Base-by-base conservation (phyloP, 2,888 invertebrate species). In the Agrotis segetum region DNA sequence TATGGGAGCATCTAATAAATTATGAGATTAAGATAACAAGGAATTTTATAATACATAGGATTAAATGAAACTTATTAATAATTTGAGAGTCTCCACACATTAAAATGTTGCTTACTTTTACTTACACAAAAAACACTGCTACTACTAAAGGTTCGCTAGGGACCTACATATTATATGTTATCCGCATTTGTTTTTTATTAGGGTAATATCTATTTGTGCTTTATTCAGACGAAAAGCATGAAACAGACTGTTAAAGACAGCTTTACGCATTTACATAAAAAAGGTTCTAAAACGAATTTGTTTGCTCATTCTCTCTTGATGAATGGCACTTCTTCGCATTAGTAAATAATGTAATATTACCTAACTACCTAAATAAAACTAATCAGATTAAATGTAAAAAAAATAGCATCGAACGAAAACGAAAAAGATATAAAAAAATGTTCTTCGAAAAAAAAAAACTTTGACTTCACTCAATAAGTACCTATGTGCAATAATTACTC, bases 21-120 rank as follows among this genome's bases (percentile, higher is more conserved):
- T 55, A 69, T 64, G 69, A 75, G 50, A 71, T 66, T 71, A 64
- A 67, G 70, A 74, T 69, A 56, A 75, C 52, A 65, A 80, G 78
- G 74, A 79, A 74, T 85, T 83, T 82, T 77, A 71, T 2, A 82
- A 74, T 58, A 77, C 69, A 29, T 83, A 83, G 60, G 60, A 70
- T 70, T 63, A n/a, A n/a, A n/a, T n/a, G n/a, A n/a, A n/a, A n/a
- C n/a, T n/a, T n/a, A n/a, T n/a, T n/a, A 60, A 74, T 66, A 68
- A 56, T 56, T 69, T 68, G 13, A 61, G 68, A 72, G 59, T 71
- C 58, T 68, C 64, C 82, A 82, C 78, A 74, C 74, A 68, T 66
- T 50, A 19, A 61, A 52, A 56, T 56, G 14, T 70, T 67, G 79
- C 73, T 67, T 71, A 5, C 17, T 7, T 29, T 58, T 62, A 16